Evolutionary conservation across 2,113 vertebrate genomes (phyloP).

Genomic region (Psettodes erumei): DNA sequence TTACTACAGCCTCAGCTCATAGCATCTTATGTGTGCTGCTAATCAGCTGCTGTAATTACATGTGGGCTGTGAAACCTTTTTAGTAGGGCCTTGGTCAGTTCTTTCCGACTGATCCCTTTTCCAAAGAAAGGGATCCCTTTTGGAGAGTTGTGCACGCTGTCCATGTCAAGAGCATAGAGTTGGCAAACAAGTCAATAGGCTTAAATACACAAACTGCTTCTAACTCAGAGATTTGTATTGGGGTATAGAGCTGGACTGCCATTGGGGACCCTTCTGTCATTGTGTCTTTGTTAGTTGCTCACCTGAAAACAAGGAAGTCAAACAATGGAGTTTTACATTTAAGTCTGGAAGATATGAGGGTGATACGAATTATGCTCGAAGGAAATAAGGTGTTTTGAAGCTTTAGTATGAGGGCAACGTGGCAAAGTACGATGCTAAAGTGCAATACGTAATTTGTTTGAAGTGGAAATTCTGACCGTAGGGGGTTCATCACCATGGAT

Average conservation of each 20-base stretch:
- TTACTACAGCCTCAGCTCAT: slow-evolving; percentile 35
- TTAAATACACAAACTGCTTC: slow-evolving; percentile 34
- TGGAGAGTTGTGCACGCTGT: slow-evolving; percentile 22
- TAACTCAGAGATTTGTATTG: slow-evolving; percentile 25
- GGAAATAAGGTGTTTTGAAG: background rate
- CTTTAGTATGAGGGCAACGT: background rate
- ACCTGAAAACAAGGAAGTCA: background rate
- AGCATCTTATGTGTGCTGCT: slow-evolving; percentile 16
- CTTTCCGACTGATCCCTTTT: slow-evolving; percentile 25
- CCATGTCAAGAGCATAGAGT: slow-evolving; percentile 30
- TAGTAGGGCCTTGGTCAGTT: slow-evolving; percentile 26
- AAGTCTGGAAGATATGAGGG: slow-evolving; percentile 2
- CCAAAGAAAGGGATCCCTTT: slow-evolving; percentile 19
- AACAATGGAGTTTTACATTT: slow-evolving; percentile 1
- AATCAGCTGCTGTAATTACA: slow-evolving; percentile 54
- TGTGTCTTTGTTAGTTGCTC: slow-evolving; percentile 19
- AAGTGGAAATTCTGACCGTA: background rate
- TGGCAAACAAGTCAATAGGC: slow-evolving; percentile 62
- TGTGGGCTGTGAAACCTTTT: slow-evolving; percentile 27
- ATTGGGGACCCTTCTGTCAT: background rate
- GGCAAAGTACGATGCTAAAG: background rate
- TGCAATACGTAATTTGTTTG: background rate
- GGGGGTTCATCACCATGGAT: slow-evolving; percentile 42
- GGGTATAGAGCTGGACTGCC: slow-evolving; percentile 4
- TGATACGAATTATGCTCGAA: background rate